Conservation (phyloP, 2,888 invertebrate species). For the Boloria euphrosyne region DNA sequence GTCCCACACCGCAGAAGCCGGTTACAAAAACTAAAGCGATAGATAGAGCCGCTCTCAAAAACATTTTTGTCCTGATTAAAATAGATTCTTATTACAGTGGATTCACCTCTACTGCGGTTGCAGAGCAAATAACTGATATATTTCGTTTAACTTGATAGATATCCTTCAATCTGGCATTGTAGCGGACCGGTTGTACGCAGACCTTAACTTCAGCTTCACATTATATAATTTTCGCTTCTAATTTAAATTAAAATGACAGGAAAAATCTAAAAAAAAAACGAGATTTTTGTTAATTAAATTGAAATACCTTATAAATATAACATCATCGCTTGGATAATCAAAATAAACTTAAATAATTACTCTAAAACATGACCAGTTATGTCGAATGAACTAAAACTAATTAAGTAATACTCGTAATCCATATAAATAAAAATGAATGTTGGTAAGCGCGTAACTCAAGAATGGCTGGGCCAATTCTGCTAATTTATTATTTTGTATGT, state of each 20-base stretch:
- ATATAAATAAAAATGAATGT: no score
- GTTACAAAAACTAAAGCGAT: constrained; percentile 50
- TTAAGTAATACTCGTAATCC: no score
- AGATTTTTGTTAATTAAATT: not conserved
- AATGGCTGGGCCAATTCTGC: no score
- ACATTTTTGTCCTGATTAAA: constrained; percentile 46
- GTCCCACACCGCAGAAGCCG: constrained; percentile 49
- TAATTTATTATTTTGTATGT: no score
- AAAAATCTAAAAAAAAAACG: not conserved
- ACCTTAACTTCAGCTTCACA: constrained; percentile 27
- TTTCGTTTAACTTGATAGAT: constrained; percentile 62
- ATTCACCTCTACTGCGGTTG: constrained; percentile 52
- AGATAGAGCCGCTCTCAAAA: constrained; percentile 47
- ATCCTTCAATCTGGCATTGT: constrained; percentile 56
- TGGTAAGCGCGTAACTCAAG: no score
- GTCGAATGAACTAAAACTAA: no score
- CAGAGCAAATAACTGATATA: constrained; percentile 58
- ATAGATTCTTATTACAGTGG: constrained; percentile 49
- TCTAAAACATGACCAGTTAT: no score
- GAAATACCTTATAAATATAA: no score
- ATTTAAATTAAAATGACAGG: not conserved
- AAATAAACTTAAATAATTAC: no score
- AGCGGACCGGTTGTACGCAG: constrained; percentile 46
- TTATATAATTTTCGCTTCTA: constrained; percentile 9
- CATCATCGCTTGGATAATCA: no score